Percentiles rank a stretch among this genome's conserved stretches.
Evolutionary conservation across 30 jellyfish, hydroid and myxozoan genomes (phyloP).

Genomic region (Pelagia noctiluca): DNA sequence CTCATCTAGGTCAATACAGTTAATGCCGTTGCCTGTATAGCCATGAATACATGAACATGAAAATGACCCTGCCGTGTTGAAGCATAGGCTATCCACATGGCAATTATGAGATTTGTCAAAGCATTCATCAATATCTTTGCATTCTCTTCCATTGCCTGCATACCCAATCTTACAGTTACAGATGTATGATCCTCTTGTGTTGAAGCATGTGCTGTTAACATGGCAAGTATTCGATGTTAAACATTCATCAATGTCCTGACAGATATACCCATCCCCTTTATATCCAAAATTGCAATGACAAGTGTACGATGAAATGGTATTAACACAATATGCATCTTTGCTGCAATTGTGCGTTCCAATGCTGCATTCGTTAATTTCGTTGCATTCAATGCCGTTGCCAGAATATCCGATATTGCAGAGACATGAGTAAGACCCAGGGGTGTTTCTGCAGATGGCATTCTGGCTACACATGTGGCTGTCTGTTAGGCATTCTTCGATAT

Average conservation of each 20-base stretch:
- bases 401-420: slow-evolving; percentile 41
- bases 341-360: slow-evolving; percentile 49
- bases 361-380: slow-evolving; percentile 60
- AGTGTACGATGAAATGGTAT: slow-evolving; percentile 51
- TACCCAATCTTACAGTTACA: slow-evolving; percentile 64
- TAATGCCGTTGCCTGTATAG: slow-evolving; percentile 46
- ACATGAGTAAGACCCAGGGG: slow-evolving; percentile 47
- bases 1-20: slow-evolving; percentile 61
- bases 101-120: not conserved
- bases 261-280: slow-evolving; percentile 61
- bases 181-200: slow-evolving; percentile 51
- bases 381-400: slow-evolving; percentile 55
- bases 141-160: slow-evolving; percentile 53
- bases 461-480: slow-evolving; percentile 8
- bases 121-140: slow-evolving; percentile 57
- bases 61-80: slow-evolving; percentile 25
- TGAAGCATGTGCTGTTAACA: slow-evolving; percentile 35
- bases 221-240: slow-evolving; percentile 19
- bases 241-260: slow-evolving; percentile 72
- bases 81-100: slow-evolving; percentile 24
- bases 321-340: slow-evolving; percentile 18
- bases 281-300: slow-evolving; percentile 64
- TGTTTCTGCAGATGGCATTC: slow-evolving; percentile 47
- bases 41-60: slow-evolving; percentile 31
- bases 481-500: slow-evolving; percentile 34